Conservation (phyloP, 2,888 invertebrate species). For the Cataglyphis albicans region DNA sequence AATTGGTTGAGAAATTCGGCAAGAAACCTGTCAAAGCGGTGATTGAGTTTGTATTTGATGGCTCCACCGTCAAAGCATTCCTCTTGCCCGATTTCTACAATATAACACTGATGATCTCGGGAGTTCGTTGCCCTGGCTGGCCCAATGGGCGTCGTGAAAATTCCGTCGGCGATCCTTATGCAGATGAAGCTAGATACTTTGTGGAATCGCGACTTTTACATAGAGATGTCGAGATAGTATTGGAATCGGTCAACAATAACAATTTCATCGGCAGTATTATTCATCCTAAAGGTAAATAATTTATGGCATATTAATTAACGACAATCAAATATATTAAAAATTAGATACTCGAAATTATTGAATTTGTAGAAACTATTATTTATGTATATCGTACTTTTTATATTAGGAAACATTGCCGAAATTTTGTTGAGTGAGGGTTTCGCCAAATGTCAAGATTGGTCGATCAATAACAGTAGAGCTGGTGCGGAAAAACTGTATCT, state of each 20-base stretch:
- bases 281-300: slow-evolving; percentile 91
- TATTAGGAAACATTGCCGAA: slow-evolving; percentile 95
- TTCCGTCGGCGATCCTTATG: slow-evolving; percentile 91
- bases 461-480: slow-evolving; percentile 92
- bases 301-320: slow-evolving; percentile 2
- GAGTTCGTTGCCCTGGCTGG: slow-evolving; percentile 93
- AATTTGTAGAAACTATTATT: neutral
- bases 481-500: slow-evolving; percentile 93
- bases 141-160: slow-evolving; percentile 92
- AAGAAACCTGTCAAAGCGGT: slow-evolving; percentile 96
- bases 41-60: slow-evolving; percentile 98
- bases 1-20: slow-evolving; percentile 94
- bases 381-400: slow-evolving; percentile 10
- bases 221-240: slow-evolving; percentile 94
- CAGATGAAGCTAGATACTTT: slow-evolving; percentile 97
- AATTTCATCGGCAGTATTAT: slow-evolving; percentile 97
- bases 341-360: slow-evolving; percentile 1
- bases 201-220: slow-evolving; percentile 97
- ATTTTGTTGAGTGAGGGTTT: slow-evolving; percentile 95
- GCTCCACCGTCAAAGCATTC: slow-evolving; percentile 97
- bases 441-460: slow-evolving; percentile 97
- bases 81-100: slow-evolving; percentile 96
- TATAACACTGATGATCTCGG: slow-evolving; percentile 97
- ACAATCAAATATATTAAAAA: neutral
- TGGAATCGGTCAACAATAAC: slow-evolving; percentile 97